Base-by-base conservation (phyloP, 2,797 vertebrate genomes). In the Amblyopsis hoosieri region DNA sequence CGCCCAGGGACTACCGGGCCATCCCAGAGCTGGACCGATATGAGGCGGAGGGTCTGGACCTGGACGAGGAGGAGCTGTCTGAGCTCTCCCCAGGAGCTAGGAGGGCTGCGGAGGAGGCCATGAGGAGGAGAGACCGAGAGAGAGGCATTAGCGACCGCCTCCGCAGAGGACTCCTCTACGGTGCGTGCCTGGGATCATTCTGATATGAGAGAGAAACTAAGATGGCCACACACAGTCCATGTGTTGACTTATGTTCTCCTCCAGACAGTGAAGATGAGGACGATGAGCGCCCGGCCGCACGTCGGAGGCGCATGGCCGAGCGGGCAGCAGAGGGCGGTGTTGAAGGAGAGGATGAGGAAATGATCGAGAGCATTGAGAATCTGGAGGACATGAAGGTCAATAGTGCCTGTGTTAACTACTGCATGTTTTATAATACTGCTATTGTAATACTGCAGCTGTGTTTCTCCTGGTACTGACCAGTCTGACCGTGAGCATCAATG, bases 301-400 rank as follows among this genome's bases (percentile, higher is more conserved):
- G 96, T 9, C 92, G 95, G 55, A 91, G 96, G 23, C 91, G 95
- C 0, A 66, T 96, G 63, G 95, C 94, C 0, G 98, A 99, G 80
- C 90, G 94, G 0, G 97, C 97, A 0, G 95, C 96, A 0, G 97
- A 99, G 1, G 95, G 96, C 0, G 51, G 85, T 0, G 88, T 86
- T 3, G 85, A 98, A 0, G 92, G 87, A 0, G 97, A 98, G 0
- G 93, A 94, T 0, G 97, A 99, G 54, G 98, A 99, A 59, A 97
- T 99, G 97, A 99, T 99, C 0, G 98, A 99, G 85, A 99, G 97
- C 87, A 97, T 99, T 0, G 98, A 99, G 84, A 99, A 99, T 83
- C 85, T 99, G 84, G 98, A 99, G 74, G 98, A 99, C 81, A 97
- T 99, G 94, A 99, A 99, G 82, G 89, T 89, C 63, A 13, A 75